A percentile compares a stretch with the other conserved stretches of the same genome.
phyloP scores from a whole-genome alignment of 2,888 invertebrate species.

The Alcis repandata region DNA sequence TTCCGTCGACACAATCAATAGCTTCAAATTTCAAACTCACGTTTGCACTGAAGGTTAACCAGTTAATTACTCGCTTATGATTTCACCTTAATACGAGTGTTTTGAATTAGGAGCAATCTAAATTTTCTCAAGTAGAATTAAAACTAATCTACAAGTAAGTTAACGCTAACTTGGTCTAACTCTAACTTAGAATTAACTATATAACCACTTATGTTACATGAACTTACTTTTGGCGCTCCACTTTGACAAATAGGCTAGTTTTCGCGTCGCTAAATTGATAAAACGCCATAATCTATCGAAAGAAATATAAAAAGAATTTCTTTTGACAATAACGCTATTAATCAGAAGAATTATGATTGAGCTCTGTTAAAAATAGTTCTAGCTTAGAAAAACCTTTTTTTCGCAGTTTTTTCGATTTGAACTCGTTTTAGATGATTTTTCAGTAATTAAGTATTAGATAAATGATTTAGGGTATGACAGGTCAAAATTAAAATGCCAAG shows the following conservation, averaged over 20 bases:
- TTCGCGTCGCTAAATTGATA: slow-evolving; percentile 34
- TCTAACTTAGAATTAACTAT: slow-evolving; percentile 7
- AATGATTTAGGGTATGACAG: slow-evolving; percentile 33
- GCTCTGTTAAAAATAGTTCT: slow-evolving; percentile 6
- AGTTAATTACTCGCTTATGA: background rate
- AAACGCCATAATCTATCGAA: slow-evolving; percentile 32
- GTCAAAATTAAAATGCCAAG: slow-evolving; percentile 32
- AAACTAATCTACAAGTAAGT: slow-evolving; percentile 12
- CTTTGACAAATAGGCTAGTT: slow-evolving; percentile 36
- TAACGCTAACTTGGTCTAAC: slow-evolving; percentile 1
- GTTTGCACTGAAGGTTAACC: background rate
- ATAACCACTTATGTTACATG: background rate
- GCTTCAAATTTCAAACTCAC: no score
- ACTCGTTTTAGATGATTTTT: slow-evolving; percentile 5
- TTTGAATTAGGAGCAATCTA: background rate
- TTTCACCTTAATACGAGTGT: background rate
- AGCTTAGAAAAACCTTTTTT: background rate
- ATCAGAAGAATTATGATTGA: slow-evolving; percentile 11
- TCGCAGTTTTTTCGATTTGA: background rate
- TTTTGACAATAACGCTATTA: slow-evolving; percentile 20
- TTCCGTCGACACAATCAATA: no score
- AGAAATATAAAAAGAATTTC: slow-evolving; percentile 21
- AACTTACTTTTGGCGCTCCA: slow-evolving; percentile 16
- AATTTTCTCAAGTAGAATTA: slow-evolving; percentile 26
- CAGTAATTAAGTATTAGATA: slow-evolving; percentile 18